phyloP scores from a whole-genome alignment of 2,797 vertebrate species.

The Enteromius trimaculatus region DNA sequence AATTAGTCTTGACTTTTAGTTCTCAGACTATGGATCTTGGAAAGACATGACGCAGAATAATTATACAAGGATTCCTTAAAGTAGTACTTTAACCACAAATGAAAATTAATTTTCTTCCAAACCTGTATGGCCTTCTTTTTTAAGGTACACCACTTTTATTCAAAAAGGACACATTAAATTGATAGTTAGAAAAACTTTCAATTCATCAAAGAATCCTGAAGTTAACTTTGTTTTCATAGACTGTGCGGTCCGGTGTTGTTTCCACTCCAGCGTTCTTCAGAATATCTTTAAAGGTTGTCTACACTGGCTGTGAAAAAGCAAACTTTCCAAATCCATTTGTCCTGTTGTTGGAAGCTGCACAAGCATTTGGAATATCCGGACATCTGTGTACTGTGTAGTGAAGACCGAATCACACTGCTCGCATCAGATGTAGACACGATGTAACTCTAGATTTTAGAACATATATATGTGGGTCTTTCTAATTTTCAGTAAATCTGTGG shows the following conservation, averaged over 20 bases:
- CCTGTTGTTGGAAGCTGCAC: not conserved
- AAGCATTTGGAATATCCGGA: not conserved
- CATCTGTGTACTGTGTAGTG: not conserved
- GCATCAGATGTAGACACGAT: not conserved
- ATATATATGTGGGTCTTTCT: not conserved
- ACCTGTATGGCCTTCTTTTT: not conserved
- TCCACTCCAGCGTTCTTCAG: not conserved
- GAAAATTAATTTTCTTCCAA: not conserved
- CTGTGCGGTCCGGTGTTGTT: no score
- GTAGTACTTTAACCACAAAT: constrained; percentile 5
- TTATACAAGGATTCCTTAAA: constrained; percentile 13
- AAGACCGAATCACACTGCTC: not conserved
- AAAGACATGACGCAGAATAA: constrained; percentile 35
- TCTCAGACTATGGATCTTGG: not conserved
- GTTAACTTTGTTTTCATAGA: no score
- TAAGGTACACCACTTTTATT: not conserved
- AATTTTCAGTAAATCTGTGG: not conserved
- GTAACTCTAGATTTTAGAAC: not conserved
- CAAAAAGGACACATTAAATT: not conserved
- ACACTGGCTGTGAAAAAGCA: not conserved
- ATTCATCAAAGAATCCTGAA: not conserved
- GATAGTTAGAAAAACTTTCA: not conserved
- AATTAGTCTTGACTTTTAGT: not conserved
- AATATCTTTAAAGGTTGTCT: not conserved
- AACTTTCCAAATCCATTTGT: not conserved